Base-by-base conservation (phyloP, 2,888 invertebrate genomes). In the Phyllotreta striolata region DNA sequence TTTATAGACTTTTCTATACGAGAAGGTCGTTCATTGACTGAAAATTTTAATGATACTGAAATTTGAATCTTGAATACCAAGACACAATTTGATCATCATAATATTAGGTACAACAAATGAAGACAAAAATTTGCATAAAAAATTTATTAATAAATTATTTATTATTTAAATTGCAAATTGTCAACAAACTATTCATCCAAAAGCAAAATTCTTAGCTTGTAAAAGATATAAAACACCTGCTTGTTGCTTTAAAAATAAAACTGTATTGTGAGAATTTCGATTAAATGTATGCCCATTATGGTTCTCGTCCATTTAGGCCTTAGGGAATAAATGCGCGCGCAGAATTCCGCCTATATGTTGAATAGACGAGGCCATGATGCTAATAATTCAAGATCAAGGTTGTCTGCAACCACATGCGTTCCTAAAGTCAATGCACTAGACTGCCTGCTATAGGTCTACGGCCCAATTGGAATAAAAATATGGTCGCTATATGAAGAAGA, bases 11-110 rank as follows among this genome's bases (percentile, higher is more conserved):
- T 60, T 60, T 60, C 60, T 54, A 54, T 43, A 52, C 52, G 52
- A 60, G 77, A 80, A 80, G 80, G 80, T 76, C 80, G 80, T 79
- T 79, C 77, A 75, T 78, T 80, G 80, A 80, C 80, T 79, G 80
- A 80, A 80, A 80, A 77, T 76, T 76, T 76, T 60, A 61, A 66
- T 62, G 62, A 13, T n/a, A 60, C 44, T 52, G n/a, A 43, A 60
- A 60, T 60, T 60, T 52, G 14, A 59, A 59, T 51, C 35, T 35
- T 13, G n/a, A 49, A 49, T 49, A 49, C 24, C 24, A 24, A 24
- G 24, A 24, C 24, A 24, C 24, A 24, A 24, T 24, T 24, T 24
- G 24, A 24, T 4, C 24, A 24, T 24, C 24, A 4, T 24, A 24
- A 24, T 24, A 24, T 3, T 24, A 24, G 2, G n/a, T n/a, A n/a